phyloP scores from a whole-genome alignment of 2,888 invertebrate genomes.

The Eupithecia vulgata region DNA sequence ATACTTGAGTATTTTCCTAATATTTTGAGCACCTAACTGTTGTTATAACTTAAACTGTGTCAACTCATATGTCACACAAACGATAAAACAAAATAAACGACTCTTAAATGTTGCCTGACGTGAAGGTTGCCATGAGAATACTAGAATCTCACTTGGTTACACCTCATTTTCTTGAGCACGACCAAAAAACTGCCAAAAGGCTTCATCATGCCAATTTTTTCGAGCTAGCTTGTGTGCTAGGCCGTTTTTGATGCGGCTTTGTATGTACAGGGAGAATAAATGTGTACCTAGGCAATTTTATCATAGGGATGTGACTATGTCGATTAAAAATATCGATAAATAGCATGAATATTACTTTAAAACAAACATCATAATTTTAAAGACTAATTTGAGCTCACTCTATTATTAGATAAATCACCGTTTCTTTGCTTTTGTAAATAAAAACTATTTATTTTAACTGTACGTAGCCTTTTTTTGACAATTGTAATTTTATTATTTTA shows the following conservation, averaged over 20 bases:
- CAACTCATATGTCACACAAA: not conserved
- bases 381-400: slow-evolving; percentile 37
- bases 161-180: slow-evolving; percentile 11
- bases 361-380: slow-evolving; percentile 20
- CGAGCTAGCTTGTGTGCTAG: slow-evolving; percentile 32
- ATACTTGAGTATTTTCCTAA: not conserved
- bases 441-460: slow-evolving; percentile 39
- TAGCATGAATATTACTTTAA: slow-evolving; percentile 10
- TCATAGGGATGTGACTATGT: slow-evolving; percentile 17
- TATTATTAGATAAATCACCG: slow-evolving; percentile 32
- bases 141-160: slow-evolving; percentile 5
- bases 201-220: slow-evolving; percentile 30
- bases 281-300: slow-evolving; percentile 17
- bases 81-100: not conserved
- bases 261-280: slow-evolving; percentile 34
- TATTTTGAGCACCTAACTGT: not conserved
- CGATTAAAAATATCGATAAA: slow-evolving; percentile 23
- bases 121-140: not conserved
- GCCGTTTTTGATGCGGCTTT: slow-evolving; percentile 39
- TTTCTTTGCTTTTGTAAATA: slow-evolving; percentile 38
- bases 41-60: not conserved
- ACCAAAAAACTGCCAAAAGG: slow-evolving; percentile 26
- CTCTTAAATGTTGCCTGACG: not conserved
- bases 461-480: slow-evolving; percentile 26
- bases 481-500: slow-evolving; percentile 21